These are phyloP conservation scores for Dipodomys spectabilis DNA, from an alignment of 2,113 vertebrate species.

Conservation along the genomic window DNA sequence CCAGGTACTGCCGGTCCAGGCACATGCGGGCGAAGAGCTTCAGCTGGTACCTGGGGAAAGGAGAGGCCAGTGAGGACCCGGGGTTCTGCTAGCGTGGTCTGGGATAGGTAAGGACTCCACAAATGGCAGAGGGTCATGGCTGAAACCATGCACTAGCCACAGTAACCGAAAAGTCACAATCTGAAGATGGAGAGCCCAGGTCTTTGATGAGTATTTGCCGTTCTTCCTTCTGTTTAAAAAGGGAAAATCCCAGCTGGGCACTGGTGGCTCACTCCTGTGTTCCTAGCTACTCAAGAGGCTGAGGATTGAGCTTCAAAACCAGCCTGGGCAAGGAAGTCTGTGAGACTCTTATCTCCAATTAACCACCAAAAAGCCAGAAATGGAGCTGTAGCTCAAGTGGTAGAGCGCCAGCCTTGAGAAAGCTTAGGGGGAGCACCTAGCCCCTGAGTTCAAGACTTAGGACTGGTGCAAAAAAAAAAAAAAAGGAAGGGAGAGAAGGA, in stretches of 20 bases:
- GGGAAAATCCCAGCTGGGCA: background rate
- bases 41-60: slow-evolving; percentile 93
- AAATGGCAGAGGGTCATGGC: background rate
- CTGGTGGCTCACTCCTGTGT: no score
- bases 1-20: slow-evolving; percentile 97
- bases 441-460: no score
- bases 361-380: no score
- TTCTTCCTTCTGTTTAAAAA: background rate
- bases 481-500: no score
- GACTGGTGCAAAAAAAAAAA: no score
- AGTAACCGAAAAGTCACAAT: background rate
- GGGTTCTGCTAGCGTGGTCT: background rate
- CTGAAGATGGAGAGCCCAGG: background rate
- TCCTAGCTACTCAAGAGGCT: no score
- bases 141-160: background rate
- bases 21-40: slow-evolving; percentile 99
- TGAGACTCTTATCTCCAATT: no score
- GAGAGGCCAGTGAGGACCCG: background rate
- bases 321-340: no score
- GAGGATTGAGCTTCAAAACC: no score
- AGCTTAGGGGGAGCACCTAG: no score
- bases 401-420: no score
- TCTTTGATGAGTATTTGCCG: background rate
- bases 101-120: background rate
- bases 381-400: no score